Evolutionary conservation across 2,113 vertebrate species (phyloP), one percentile per base, ranked within the genome.

Genomic region (Lanius ludovicianus): DNA sequence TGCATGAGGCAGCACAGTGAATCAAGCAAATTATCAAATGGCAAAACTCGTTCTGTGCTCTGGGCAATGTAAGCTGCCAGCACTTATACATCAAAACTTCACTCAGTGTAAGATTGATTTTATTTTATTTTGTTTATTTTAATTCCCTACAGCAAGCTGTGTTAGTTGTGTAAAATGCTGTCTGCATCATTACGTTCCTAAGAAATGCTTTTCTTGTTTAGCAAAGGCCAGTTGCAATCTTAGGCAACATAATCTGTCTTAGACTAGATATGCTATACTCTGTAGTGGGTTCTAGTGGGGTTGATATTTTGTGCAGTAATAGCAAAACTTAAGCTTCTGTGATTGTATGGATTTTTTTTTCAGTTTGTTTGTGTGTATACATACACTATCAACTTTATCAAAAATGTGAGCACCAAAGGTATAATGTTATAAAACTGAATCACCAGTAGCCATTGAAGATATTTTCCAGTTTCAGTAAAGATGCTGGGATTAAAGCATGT

Each of bases 111-210:
- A 96, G 86, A 98, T 98, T 98, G 96, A 98, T 98, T 98, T 98
- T 97, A 96, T 98, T 99, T 98, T 98, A 97, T 98, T 98, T 98
- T 98, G 97, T 98, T 98, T 98, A 96, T 98, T 98, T 98, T 98
- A 98, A 98, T 98, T 98, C 98, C 98, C 98, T 97, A 93, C 95
- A 98, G 97, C 98, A 97, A 97, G 84, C 96, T 94, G 53, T 90
- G 97, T 97, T 97, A 92, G 96, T 97, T 63, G 84, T 97, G 98
- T 95, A 97, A 97, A 98, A 97, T 55, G 65, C 90, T 96, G 94
- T 95, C 94, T 97, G 95, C 97, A 97, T 98, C 98, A 97, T 98
- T 98, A 96, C 79, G 2, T 97, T 98, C 71, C 93, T 96, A 97
- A 96, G 96, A 98, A 98, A 98, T 97, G 95, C 89, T 90, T 95